Evolutionary conservation across 2,888 invertebrate genomes (phyloP), one percentile per base, ranked within the genome.

Genomic region (Orthosia gothica): DNA sequence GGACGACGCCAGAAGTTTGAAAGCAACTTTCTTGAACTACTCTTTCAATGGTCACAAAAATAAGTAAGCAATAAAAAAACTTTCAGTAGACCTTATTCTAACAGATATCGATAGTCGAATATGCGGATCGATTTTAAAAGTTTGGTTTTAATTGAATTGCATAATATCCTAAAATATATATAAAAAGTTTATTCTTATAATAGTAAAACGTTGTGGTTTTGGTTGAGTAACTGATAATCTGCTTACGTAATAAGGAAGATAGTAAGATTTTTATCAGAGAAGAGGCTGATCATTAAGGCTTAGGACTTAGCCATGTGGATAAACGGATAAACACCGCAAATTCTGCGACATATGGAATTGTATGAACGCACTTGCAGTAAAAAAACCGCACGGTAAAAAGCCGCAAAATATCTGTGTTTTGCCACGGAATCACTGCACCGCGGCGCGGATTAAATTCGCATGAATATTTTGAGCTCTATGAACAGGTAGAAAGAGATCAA

Each of bases 151-250:
- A 62, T 40, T 13, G 9, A 47, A 32, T 58, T 58, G 13, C 50
- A 16, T 18, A 57, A 50, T n/a, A 64, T 57, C 13, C 20, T 2
- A n/a, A n/a, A n/a, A n/a, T n/a, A n/a, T n/a, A n/a, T n/a, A n/a
- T n/a, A n/a, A n/a, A n/a, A n/a, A 52, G 7, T 66, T 58, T 45
- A 40, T 75, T 55, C 13, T 13, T 16, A 47, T 20, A 16, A 45
- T 32, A 52, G 3, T 59, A n/a, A 59, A n/a, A 32, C 7, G 47
- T n/a, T 54, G n/a, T 23, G 23, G 58, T 49, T 49, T 50, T 32
- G 23, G 13, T n/a, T 67, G 20, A 67, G 45, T 50, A 50, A 20
- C 15, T 74, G 50, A 67, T 67, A 52, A 67, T 74, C 20, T n/a
- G 20, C 32, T 52, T 58, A 47, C 20, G 45, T 58, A 77, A 74